Percentiles rank a stretch among this genome's conserved stretches.
These are phyloP conservation scores for Lapara coniferarum DNA, from an alignment of 2,888 invertebrate genomes.

Conservation along the genomic window DNA sequence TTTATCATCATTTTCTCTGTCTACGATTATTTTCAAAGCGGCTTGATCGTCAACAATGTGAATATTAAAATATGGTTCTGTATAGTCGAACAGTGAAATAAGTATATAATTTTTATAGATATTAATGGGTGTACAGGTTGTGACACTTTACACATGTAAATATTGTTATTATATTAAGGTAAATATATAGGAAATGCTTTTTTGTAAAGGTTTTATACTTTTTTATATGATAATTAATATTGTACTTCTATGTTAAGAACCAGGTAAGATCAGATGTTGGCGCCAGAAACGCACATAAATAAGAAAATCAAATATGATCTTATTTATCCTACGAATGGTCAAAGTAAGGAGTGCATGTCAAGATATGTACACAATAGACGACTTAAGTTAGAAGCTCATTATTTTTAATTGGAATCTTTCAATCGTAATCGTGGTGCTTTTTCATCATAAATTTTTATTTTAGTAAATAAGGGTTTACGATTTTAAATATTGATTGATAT, in stretches of 20 bases:
- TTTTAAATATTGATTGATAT: too few species aligned
- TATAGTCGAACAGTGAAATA: conserved; percentile 8
- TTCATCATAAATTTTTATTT: too few species aligned
- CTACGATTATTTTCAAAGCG: background rate
- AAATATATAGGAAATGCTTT: background rate
- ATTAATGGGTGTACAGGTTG: conserved; percentile 15
- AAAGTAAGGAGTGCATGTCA: background rate
- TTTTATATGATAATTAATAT: background rate
- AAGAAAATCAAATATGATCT: background rate
- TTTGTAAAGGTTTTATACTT: background rate
- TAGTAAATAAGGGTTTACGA: too few species aligned
- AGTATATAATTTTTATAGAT: conserved; percentile 16
- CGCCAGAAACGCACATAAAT: background rate
- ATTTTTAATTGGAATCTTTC: background rate
- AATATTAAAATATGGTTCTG: conserved; percentile 12
- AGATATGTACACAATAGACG: background rate
- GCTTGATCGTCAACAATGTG: background rate
- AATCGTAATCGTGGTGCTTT: background rate
- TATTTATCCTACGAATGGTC: background rate
- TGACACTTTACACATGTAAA: conserved; percentile 11
- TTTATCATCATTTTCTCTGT: background rate
- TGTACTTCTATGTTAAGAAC: background rate
- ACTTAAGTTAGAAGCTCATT: background rate
- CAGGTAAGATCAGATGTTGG: background rate
- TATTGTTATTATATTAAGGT: conserved; percentile 13